A percentile compares a stretch with the other conserved stretches of the same genome.
Evolutionary conservation across 2,113 vertebrate genomes (phyloP).

Genomic region (Nibea coibor): DNA sequence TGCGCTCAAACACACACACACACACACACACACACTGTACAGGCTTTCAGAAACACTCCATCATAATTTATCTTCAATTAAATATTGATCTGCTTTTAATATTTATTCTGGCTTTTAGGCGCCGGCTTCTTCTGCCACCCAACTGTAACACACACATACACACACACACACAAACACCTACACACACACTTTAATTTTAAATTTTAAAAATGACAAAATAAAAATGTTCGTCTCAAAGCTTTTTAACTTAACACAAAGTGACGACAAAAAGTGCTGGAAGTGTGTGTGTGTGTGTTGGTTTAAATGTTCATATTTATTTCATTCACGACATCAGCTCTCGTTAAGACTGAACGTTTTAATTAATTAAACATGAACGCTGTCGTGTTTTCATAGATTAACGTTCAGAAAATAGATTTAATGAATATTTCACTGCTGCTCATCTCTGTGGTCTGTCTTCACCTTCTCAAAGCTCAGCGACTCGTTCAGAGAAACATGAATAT

Average conservation of each 20-base stretch:
- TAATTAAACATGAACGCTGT: conserved; percentile 56
- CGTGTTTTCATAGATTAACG: conserved; percentile 40
- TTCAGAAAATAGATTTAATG: conserved; percentile 25
- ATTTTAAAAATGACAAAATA: conserved; percentile 48
- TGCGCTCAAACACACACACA: neutral
- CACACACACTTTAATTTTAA: conserved; percentile 22
- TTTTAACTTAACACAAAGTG: conserved; percentile 54
- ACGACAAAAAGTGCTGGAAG: conserved; percentile 51
- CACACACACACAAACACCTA: conserved; percentile 18
- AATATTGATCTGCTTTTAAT: conserved; percentile 73
- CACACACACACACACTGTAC: conserved; percentile 28
- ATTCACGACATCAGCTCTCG: conserved; percentile 24
- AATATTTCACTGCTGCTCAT: conserved; percentile 30
- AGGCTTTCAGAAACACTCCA: conserved; percentile 60
- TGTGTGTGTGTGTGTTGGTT: neutral
- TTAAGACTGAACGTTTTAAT: conserved; percentile 27
- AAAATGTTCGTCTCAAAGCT: conserved; percentile 41
- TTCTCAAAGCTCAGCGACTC: neutral
- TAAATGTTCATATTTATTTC: conserved; percentile 43
- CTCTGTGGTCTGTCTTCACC: neutral
- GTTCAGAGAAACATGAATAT: neutral
- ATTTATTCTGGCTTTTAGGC: conserved; percentile 71
- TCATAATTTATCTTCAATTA: conserved; percentile 68
- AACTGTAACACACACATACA: conserved; percentile 29
- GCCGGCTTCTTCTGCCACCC: conserved; percentile 6